These are phyloP conservation scores for Hydra vulgaris DNA, from an alignment of 30 jellyfish, hydroid and myxozoan species.

Conservation along the genomic window DNA sequence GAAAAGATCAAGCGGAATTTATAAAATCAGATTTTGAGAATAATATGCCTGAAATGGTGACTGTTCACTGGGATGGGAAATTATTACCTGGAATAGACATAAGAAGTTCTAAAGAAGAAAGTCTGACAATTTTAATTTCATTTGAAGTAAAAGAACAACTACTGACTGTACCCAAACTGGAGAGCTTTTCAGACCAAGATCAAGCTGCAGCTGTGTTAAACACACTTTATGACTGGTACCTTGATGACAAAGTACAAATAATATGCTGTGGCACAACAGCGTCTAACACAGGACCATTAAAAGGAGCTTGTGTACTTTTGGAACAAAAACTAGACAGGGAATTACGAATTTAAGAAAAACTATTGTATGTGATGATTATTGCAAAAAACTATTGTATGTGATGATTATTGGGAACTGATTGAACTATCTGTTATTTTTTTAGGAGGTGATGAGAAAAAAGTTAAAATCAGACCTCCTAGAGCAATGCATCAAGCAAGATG, in stretches of 20 bases:
- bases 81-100: not conserved
- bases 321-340: too few relatives aligned
- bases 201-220: not conserved
- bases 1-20: too few relatives aligned
- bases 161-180: not conserved
- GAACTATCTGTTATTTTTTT: too few relatives aligned
- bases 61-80: not conserved
- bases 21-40: too few relatives aligned
- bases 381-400: too few relatives aligned
- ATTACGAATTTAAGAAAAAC: too few relatives aligned
- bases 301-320: not conserved
- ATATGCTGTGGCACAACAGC: not conserved
- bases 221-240: not conserved
- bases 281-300: not conserved
- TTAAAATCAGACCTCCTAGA: too few relatives aligned
- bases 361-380: too few relatives aligned
- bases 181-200: not conserved
- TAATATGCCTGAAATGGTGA: too few relatives aligned
- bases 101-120: not conserved
- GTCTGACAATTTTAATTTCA: not conserved
- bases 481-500: too few relatives aligned
- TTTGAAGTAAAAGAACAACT: not conserved
- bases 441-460: too few relatives aligned
- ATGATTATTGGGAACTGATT: too few relatives aligned
- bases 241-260: not conserved